Percentiles rank a stretch among this genome's conserved stretches.
Conservation (phyloP, 2,888 invertebrate genomes). For the Agrochola circellaris region DNA sequence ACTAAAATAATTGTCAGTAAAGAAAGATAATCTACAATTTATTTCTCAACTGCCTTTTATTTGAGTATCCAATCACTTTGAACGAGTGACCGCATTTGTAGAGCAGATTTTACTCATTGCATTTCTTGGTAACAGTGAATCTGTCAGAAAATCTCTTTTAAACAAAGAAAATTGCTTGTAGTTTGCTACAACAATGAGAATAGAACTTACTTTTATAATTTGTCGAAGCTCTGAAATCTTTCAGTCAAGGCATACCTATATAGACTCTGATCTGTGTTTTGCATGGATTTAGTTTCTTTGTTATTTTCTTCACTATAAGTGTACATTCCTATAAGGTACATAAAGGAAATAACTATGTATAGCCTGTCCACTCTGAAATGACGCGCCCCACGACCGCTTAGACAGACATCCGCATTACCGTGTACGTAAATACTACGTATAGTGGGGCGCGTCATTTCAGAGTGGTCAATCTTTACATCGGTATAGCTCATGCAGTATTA, state of each 20-base stretch:
- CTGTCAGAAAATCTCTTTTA: not conserved
- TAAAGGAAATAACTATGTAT: not conserved
- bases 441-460: too few relatives aligned
- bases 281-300: too few relatives aligned
- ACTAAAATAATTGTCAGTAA: not conserved
- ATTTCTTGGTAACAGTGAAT: not conserved
- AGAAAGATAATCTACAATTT: not conserved
- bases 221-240: not conserved
- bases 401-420: too few relatives aligned
- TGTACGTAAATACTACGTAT: too few relatives aligned
- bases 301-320: not conserved
- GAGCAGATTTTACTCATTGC: conserved; percentile 2
- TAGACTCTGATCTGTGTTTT: not conserved
- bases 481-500: not conserved
- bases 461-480: too few relatives aligned
- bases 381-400: too few relatives aligned
- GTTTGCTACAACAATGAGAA: not conserved
- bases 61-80: not conserved
- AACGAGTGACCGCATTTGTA: not conserved
- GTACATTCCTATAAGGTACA: not conserved
- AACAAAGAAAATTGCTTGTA: not conserved
- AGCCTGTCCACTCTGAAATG: too few relatives aligned
- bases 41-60: not conserved
- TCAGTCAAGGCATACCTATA: not conserved
- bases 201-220: not conserved